phyloP scores from a whole-genome alignment of 2,113 vertebrate species.

The Phalacrocorax pelagicus region DNA sequence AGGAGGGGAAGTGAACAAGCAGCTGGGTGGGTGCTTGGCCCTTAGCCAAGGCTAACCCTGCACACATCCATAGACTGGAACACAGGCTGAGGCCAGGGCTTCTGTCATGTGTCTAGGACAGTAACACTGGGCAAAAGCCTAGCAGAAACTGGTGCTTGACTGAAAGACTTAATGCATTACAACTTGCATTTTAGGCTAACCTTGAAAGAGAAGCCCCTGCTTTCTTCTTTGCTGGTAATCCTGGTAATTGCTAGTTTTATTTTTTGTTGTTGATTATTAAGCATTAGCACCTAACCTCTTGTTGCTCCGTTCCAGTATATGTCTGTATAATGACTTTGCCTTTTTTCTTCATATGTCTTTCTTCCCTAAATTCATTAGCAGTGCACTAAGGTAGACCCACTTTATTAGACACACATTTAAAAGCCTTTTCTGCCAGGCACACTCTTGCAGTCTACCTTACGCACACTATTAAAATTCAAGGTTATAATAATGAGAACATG shows the following conservation, averaged over 20 bases:
- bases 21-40: neutral
- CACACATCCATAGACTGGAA: neutral
- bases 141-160: neutral
- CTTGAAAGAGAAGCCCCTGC: neutral
- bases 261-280: neutral
- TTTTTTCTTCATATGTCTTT: neutral
- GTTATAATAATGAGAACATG: slow-evolving; percentile 28
- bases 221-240: neutral
- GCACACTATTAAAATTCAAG: slow-evolving; percentile 60
- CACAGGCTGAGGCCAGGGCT: neutral
- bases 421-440: neutral
- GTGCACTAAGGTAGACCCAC: neutral
- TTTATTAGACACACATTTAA: neutral
- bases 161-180: neutral
- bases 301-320: neutral
- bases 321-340: neutral
- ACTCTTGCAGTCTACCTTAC: slow-evolving; percentile 23
- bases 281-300: neutral
- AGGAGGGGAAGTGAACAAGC: fast-evolving
- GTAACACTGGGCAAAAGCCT: neutral
- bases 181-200: neutral
- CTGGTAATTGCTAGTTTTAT: neutral
- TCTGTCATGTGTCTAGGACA: neutral
- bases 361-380: neutral
- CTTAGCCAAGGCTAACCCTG: neutral